Percentiles rank a stretch among this genome's conserved stretches.
Evolutionary conservation across 2,888 invertebrate genomes (phyloP).

Genomic region (Lasioglossum lativentre): DNA sequence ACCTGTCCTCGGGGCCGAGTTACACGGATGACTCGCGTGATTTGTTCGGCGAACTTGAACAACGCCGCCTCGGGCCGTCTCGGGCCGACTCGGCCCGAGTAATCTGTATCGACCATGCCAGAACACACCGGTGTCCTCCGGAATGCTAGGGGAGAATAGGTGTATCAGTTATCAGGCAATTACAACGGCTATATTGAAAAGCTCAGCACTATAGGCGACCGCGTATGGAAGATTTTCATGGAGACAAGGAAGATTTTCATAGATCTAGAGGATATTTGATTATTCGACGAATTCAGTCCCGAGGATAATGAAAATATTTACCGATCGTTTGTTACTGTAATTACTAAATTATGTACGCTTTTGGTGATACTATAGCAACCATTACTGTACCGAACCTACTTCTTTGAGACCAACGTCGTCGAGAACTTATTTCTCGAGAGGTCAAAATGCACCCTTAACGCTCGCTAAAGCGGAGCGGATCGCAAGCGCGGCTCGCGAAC

Average conservation of each 20-base stretch:
- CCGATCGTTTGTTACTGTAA: too few species aligned
- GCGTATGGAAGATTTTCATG: neutral
- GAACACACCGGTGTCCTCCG: neutral
- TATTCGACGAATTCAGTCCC: too few species aligned
- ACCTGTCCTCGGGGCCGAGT: conserved; percentile 18
- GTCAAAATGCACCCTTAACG: conserved; percentile 55
- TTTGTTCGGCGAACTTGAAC: neutral
- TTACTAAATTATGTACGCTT: too few species aligned
- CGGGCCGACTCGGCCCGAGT: neutral
- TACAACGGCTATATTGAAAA: neutral
- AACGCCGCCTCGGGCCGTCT: neutral
- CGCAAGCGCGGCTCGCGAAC: conserved; percentile 11
- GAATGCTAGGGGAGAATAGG: neutral
- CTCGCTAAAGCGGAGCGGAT: conserved; percentile 65
- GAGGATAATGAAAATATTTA: too few species aligned
- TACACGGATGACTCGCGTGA: conserved; percentile 12
- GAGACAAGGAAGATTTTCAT: too few species aligned
- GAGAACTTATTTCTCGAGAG: neutral
- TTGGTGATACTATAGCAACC: too few species aligned
- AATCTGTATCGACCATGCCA: neutral
- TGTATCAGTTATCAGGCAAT: neutral
- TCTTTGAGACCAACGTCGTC: too few species aligned
- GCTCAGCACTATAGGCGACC: neutral
- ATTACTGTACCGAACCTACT: too few species aligned
- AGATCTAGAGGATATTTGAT: too few species aligned